These are phyloP conservation scores for Neostethus bicornis DNA, from an alignment of 2,797 vertebrate species.

Conservation along the genomic window DNA sequence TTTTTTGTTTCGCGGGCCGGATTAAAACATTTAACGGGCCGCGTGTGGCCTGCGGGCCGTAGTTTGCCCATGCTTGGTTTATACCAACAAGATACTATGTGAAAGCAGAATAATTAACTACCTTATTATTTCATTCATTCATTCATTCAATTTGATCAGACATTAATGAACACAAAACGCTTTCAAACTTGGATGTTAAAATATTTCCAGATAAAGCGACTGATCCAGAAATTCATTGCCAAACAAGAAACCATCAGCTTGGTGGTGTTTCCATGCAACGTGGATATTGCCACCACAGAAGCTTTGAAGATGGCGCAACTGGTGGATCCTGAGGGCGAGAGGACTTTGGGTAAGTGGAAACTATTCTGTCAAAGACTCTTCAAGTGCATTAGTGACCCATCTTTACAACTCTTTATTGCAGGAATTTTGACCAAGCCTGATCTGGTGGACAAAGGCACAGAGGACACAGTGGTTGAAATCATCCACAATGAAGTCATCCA, in stretches of 20 bases:
- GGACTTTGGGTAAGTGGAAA: constrained; percentile 85
- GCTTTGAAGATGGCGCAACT: constrained; percentile 89
- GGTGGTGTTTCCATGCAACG: constrained; percentile 89
- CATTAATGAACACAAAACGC: not conserved
- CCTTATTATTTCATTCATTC: no score
- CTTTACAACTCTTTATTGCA: constrained; percentile 50
- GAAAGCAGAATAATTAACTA: no score
- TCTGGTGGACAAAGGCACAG: constrained; percentile 87
- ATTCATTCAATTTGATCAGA: no score
- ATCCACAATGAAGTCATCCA: constrained; percentile 79
- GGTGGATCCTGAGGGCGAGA: constrained; percentile 85
- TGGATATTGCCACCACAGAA: constrained; percentile 93
- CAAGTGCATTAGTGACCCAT: not conserved
- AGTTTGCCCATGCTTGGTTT: no score
- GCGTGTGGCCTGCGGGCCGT: no score
- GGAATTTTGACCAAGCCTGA: constrained; percentile 93
- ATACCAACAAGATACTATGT: no score
- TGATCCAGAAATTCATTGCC: constrained; percentile 83
- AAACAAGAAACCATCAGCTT: constrained; percentile 89
- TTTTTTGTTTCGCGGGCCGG: no score
- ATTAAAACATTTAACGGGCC: no score
- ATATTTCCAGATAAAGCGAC: constrained; percentile 79
- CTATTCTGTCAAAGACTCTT: not conserved
- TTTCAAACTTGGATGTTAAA: not conserved
- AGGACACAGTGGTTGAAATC: constrained; percentile 78